Evolutionary conservation across 2,113 vertebrate species (phyloP).

Genomic region (Leptosomus discolor): DNA sequence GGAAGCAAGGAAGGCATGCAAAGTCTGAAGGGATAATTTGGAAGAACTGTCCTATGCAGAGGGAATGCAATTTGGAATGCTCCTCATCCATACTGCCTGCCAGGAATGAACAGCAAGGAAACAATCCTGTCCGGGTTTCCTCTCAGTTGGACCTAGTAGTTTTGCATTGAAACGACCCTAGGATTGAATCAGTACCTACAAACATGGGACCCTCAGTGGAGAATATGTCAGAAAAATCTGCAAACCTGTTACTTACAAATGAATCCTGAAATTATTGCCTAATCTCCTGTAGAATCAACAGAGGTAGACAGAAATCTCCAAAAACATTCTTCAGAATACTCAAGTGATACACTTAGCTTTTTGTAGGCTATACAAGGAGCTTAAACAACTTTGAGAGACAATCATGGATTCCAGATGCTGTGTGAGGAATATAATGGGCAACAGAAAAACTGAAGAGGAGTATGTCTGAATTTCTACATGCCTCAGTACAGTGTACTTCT

Average conservation of each 20-base stretch:
- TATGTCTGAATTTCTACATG: background rate
- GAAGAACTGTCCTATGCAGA: background rate
- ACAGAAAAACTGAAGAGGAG: background rate
- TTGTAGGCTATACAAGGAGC: background rate
- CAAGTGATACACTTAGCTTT: background rate
- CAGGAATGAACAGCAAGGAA: background rate
- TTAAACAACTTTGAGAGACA: background rate
- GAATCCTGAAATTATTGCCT: background rate
- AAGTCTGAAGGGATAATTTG: background rate
- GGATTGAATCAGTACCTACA: background rate
- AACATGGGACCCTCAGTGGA: fast-evolving
- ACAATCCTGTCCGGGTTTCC: background rate
- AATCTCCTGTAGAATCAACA: background rate
- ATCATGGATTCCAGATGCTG: background rate
- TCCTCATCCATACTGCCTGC: background rate
- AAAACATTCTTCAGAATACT: background rate
- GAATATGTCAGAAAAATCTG: background rate
- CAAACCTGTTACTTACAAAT: background rate
- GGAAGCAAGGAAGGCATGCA: background rate
- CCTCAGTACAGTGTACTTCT: background rate
- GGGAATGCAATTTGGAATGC: background rate
- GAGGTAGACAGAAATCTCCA: background rate
- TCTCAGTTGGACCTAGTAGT: background rate
- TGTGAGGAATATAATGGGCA: background rate
- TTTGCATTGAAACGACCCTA: background rate